Conservation (phyloP, 2,113 vertebrate genomes). For the Aspidoscelis tigris region DNA sequence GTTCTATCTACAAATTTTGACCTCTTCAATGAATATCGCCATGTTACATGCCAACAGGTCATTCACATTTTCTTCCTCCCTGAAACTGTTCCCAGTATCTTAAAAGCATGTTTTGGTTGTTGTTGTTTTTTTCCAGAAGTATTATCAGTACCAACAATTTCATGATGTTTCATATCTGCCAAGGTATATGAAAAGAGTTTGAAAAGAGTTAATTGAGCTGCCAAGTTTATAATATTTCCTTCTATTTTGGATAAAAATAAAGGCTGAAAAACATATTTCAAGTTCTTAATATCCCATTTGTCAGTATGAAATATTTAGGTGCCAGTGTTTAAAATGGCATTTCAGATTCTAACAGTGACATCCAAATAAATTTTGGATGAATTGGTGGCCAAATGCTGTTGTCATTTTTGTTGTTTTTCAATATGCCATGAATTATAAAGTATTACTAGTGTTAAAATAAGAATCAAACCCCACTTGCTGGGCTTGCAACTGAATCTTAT, state of each 20-base stretch:
- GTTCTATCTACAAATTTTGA: background rate
- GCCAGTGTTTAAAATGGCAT: background rate
- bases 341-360: background rate
- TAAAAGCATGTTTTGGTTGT: background rate
- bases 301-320: constrained; percentile 8
- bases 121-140: background rate
- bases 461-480: background rate
- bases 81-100: background rate
- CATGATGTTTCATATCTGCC: too few species aligned
- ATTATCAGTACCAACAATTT: background rate
- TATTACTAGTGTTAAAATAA: background rate
- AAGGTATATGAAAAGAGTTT: background rate
- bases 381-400: background rate
- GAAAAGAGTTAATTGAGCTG: background rate
- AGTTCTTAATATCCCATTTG: background rate
- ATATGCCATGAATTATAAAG: background rate
- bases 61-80: background rate
- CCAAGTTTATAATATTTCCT: background rate
- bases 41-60: background rate
- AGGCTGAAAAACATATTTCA: background rate
- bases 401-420: background rate
- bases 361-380: background rate
- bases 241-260: background rate
- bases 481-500: too few species aligned
- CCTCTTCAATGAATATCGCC: background rate